Base-by-base conservation (phyloP, 2,888 invertebrate genomes). In the Orthonevra nobilis region DNA sequence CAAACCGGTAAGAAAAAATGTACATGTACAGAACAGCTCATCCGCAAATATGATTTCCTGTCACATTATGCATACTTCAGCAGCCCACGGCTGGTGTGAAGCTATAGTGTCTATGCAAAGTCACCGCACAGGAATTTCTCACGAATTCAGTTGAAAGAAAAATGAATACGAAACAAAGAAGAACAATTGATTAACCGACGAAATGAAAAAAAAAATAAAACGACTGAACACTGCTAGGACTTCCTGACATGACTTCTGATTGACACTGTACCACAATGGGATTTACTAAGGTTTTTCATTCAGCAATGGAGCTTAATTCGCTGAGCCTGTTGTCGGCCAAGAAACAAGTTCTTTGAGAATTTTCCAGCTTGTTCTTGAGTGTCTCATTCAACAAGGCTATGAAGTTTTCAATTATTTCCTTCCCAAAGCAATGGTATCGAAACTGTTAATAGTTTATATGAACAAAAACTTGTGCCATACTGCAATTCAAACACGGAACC, bases 1-100 rank as follows among this genome's bases (percentile, higher is more conserved):
- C 36, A 2, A 12, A 7, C 12, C n/a, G 19, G 20, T 19, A 38
- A 12, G 10, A 15, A 38, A 20, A 15, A 30, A n/a, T n/a, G n/a
- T n/a, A n/a, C n/a, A n/a, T n/a, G n/a, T 6, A 4, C 14, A 34
- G 14, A 34, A 28, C 36, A 58, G 38, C 46, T 68, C 56, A 56
- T 68, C 56, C 58, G 40, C 44, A 72, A 63, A 54, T 72, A 72
- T 72, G 54, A 63, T 63, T 56, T 72, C 63, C 63, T 72, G 63
- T 54, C 72, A 63, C 30, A 72, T 72, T 72, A 72, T 63, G 20
- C 63, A 63, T 54, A 72, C 72, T 32, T 30, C 44, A 63, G 17
- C 42, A 48, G 23, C 17, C 32, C 10, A 30, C 30, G 19, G 30
- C 32, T 30, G 23, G 42, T 30, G 6, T 30, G n/a, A 48, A 20